These are phyloP conservation scores for Drosophila limbata DNA, from an alignment of 2,888 invertebrate genomes.

Conservation along the genomic window DNA sequence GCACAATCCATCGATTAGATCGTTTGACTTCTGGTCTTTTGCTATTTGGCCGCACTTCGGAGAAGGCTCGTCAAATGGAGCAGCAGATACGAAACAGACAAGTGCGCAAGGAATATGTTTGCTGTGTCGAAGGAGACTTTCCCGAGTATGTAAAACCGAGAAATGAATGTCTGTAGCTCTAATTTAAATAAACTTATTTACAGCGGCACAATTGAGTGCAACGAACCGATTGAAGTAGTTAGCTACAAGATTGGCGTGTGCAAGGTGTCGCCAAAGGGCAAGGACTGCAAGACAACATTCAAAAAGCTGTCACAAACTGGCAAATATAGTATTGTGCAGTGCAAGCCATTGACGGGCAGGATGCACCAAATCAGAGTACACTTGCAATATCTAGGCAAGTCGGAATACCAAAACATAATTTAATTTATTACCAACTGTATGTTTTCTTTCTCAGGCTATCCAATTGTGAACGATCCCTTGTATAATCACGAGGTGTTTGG, in stretches of 20 bases:
- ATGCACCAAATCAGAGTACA: slow-evolving; percentile 99
- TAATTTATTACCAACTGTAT: background rate
- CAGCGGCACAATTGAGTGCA: slow-evolving; percentile 93
- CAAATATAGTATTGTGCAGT: slow-evolving; percentile 96
- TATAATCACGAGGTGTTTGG: slow-evolving; percentile 99
- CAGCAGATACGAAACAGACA: slow-evolving; percentile 95
- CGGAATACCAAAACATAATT: background rate
- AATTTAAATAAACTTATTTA: slow-evolving; percentile 3
- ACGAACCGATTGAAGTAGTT: slow-evolving; percentile 95
- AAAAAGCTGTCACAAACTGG: slow-evolving; percentile 94
- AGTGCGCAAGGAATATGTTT: slow-evolving; percentile 97
- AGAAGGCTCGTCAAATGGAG: slow-evolving; percentile 97
- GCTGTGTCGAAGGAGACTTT: slow-evolving; percentile 96
- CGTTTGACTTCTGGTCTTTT: slow-evolving; percentile 96
- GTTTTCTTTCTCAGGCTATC: slow-evolving; percentile 89
- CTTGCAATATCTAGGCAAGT: slow-evolving; percentile 95
- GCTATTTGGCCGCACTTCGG: slow-evolving; percentile 95
- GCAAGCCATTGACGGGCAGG: slow-evolving; percentile 96
- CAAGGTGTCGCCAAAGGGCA: slow-evolving; percentile 95
- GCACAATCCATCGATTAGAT: slow-evolving; percentile 97
- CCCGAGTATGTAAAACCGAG: slow-evolving; percentile 92
- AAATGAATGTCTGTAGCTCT: too few species aligned
- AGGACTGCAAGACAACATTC: slow-evolving; percentile 96
- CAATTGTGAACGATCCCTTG: slow-evolving; percentile 97
- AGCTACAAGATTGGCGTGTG: slow-evolving; percentile 98